A percentile compares a stretch with the other conserved stretches of the same genome.
Evolutionary conservation across 2,113 vertebrate species (phyloP).

Genomic region (Jacana jacana): DNA sequence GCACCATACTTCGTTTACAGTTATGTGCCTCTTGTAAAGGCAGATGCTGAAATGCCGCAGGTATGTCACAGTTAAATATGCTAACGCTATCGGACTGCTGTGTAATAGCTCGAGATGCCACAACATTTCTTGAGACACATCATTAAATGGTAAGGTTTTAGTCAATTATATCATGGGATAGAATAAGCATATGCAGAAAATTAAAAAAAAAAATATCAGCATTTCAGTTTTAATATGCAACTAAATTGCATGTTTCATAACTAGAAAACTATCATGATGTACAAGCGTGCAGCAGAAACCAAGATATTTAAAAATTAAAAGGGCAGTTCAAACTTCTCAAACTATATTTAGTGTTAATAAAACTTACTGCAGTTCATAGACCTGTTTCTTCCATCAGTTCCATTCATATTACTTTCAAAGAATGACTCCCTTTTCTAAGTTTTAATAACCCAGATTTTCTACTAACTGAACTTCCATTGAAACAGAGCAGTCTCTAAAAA

Average conservation of each 20-base stretch:
- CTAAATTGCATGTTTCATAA: not conserved
- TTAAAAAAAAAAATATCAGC: not conserved
- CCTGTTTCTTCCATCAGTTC: constrained; percentile 40
- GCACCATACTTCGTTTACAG: rapidly evolving
- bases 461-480: not conserved
- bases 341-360: not conserved
- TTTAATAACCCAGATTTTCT: constrained; percentile 1
- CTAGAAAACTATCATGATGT: not conserved
- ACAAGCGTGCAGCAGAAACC: not conserved
- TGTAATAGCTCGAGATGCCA: not conserved
- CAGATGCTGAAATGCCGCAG: not conserved
- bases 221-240: not conserved
- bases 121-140: not conserved
- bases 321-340: not conserved
- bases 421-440: constrained; percentile 7
- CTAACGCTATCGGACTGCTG: not conserved
- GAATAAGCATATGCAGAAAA: not conserved
- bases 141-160: not conserved
- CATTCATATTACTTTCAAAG: constrained; percentile 19
- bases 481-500: not conserved
- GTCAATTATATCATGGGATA: not conserved
- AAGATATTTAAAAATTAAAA: not conserved
- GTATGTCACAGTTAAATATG: not conserved
- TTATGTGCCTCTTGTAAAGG: not conserved
- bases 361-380: not conserved